Evolutionary conservation across 2,797 vertebrate genomes (phyloP).

Genomic region (Sarcophilus harrisii): DNA sequence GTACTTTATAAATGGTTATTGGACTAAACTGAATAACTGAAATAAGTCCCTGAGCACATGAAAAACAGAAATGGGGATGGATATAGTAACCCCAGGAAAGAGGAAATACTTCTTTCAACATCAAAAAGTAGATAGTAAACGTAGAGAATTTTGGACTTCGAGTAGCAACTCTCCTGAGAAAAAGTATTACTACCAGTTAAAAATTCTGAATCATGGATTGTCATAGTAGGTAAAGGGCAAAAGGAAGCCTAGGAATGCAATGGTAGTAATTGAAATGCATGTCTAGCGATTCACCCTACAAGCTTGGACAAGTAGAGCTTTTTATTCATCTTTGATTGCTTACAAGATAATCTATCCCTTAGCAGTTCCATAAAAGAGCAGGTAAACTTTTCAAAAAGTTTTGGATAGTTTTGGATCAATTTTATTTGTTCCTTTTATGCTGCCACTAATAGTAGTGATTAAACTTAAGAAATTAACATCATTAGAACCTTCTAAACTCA

Average conservation of each 20-base stretch:
- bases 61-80: neutral
- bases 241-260: neutral
- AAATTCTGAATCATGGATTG: neutral
- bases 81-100: neutral
- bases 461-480: neutral
- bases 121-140: neutral
- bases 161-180: neutral
- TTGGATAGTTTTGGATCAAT: neutral
- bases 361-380: conserved; percentile 39
- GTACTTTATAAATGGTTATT: neutral
- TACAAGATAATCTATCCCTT: conserved; percentile 1
- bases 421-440: conserved; percentile 36
- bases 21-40: neutral
- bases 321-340: conserved; percentile 12
- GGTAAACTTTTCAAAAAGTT: neutral
- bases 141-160: neutral
- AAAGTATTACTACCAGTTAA: neutral
- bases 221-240: neutral
- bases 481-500: neutral
- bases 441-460: neutral
- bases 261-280: neutral
- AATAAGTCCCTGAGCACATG: neutral
- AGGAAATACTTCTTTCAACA: neutral
- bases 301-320: neutral
- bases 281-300: neutral